These are phyloP conservation scores for Drosophila rufa DNA, from an alignment of 1,140 invertebrate species.

Conservation along the genomic window DNA sequence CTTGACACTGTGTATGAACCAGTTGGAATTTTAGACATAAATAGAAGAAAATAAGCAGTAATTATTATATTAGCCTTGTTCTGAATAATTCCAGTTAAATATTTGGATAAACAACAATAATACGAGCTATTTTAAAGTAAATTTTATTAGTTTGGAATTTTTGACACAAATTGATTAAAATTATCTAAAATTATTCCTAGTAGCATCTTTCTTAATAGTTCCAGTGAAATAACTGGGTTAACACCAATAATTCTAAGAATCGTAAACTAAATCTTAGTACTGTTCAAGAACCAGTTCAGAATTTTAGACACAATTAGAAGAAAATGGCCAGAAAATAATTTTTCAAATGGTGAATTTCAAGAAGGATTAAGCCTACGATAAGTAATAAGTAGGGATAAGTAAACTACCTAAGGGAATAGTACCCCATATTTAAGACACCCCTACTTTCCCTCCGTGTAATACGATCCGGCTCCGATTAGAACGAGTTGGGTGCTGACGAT, in stretches of 20 bases:
- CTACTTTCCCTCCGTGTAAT: slow-evolving; percentile 16
- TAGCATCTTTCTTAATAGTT: not conserved
- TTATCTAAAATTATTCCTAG: too few relatives aligned
- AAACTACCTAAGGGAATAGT: too few relatives aligned
- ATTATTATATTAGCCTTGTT: too few relatives aligned
- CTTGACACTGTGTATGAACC: not conserved
- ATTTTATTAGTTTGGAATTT: too few relatives aligned
- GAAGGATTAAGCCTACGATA: too few relatives aligned
- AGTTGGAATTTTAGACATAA: not conserved
- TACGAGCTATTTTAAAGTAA: too few relatives aligned
- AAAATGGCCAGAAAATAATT: not conserved
- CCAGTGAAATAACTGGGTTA: not conserved
- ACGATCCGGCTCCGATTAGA: slow-evolving; percentile 41
- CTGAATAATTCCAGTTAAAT: too few relatives aligned
- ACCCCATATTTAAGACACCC: not conserved
- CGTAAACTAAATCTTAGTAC: not conserved
- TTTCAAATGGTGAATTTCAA: too few relatives aligned
- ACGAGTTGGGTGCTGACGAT: slow-evolving; percentile 44
- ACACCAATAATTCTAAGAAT: not conserved
- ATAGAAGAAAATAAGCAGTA: too few relatives aligned
- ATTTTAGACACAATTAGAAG: not conserved
- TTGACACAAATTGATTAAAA: too few relatives aligned
- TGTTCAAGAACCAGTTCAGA: not conserved
- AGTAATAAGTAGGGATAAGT: too few relatives aligned
- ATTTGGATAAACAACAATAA: too few relatives aligned